Evolutionary conservation across 2,888 invertebrate species (phyloP).

Genomic region (Diaperis boleti): DNA sequence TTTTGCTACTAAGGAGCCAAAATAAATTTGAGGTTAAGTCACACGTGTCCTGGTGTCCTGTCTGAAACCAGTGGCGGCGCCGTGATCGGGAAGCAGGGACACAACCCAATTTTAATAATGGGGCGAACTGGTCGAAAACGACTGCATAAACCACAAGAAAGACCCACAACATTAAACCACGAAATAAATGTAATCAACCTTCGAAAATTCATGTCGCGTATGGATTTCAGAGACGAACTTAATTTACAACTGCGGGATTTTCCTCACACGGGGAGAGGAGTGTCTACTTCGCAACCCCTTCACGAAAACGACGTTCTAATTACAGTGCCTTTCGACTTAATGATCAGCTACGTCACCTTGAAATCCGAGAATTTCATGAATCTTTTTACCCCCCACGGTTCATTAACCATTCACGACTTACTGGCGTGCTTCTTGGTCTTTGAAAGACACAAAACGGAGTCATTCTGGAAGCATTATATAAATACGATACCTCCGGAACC

Average conservation of each 20-base stretch:
- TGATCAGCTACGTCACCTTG: constrained; percentile 66
- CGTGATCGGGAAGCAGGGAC: neutral
- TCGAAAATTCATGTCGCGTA: constrained; percentile 35
- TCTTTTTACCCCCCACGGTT: constrained; percentile 45
- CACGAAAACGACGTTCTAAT: constrained; percentile 72
- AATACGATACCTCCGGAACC: constrained; percentile 73
- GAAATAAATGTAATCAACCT: constrained; percentile 23
- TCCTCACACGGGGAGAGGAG: constrained; percentile 79
- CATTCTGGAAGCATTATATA: constrained; percentile 76
- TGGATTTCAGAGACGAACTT: constrained; percentile 51
- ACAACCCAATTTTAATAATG: constrained; percentile 18
- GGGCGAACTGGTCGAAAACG: constrained; percentile 39
- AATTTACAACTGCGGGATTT: constrained; percentile 73
- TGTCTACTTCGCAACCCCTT: constrained; percentile 73
- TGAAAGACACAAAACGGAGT: constrained; percentile 73
- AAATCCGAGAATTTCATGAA: constrained; percentile 36
- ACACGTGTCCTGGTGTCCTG: too few relatives aligned
- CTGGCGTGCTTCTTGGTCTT: constrained; percentile 80
- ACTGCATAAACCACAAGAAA: neutral
- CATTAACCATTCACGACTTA: constrained; percentile 76
- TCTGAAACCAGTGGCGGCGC: constrained; percentile 5
- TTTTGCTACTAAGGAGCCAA: neutral
- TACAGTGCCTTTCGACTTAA: constrained; percentile 71
- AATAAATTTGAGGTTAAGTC: neutral
- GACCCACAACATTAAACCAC: constrained; percentile 20